A percentile compares a stretch with the other conserved stretches of the same genome.
Conservation (phyloP, 2,888 invertebrate species). For the Scaptomyza flava region DNA sequence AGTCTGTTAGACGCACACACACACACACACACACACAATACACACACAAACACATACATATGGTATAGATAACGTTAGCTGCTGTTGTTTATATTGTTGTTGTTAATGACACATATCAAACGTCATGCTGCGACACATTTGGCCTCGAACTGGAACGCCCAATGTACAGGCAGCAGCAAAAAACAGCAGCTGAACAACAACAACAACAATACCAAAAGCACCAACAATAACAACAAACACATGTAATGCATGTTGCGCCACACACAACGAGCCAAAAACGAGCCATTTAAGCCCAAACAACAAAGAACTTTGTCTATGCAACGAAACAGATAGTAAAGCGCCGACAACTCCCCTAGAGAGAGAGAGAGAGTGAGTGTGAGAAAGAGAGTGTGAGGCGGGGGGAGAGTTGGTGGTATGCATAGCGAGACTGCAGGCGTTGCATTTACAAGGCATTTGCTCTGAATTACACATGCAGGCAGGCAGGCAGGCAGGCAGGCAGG, state of each 20-base stretch:
- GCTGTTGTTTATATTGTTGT: constrained; percentile 5
- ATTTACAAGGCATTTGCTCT: constrained; percentile 59
- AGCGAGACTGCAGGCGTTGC: constrained; percentile 36
- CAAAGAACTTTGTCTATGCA: constrained; percentile 41
- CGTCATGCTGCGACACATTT: constrained; percentile 61
- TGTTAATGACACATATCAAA: constrained; percentile 64
- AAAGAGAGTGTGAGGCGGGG: neutral
- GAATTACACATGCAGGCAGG: constrained; percentile 42
- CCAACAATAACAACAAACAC: constrained; percentile 36
- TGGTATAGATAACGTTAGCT: constrained; percentile 25
- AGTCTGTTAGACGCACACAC: constrained; percentile 13
- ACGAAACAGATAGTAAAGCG: constrained; percentile 9
- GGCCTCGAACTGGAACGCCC: constrained; percentile 28
- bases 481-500: neutral
- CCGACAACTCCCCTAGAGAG: neutral
- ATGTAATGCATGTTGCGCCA: constrained; percentile 44
- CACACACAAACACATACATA: constrained; percentile 5
- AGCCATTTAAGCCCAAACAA: constrained; percentile 39
- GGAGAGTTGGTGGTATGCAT: neutral
- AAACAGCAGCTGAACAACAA: constrained; percentile 9
- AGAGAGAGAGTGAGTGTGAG: neutral
- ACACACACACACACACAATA: neutral
- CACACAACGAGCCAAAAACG: constrained; percentile 17
- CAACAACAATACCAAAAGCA: constrained; percentile 22
- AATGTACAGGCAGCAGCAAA: constrained; percentile 10